Evolutionary conservation across 2,797 vertebrate genomes (phyloP).

Genomic region (Morus bassanus): DNA sequence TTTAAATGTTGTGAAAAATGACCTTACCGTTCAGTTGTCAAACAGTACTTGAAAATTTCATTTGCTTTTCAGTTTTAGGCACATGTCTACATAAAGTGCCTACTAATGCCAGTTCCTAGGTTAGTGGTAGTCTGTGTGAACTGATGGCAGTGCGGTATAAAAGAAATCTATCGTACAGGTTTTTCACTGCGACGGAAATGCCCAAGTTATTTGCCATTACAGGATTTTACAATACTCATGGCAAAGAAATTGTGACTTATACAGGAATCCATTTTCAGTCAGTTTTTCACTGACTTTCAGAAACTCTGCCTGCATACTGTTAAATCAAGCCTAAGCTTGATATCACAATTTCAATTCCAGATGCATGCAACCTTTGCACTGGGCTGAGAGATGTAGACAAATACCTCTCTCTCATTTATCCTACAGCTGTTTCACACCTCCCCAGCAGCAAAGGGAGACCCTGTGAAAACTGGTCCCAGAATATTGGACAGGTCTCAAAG

Average conservation of each 20-base stretch:
- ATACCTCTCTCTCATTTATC: not conserved
- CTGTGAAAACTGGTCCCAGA: not conserved
- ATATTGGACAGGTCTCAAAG: not conserved
- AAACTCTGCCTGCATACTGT: not conserved
- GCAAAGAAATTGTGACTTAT: not conserved
- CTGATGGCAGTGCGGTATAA: not conserved
- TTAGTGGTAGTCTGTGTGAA: not conserved
- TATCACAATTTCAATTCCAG: not conserved
- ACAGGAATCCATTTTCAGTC: not conserved
- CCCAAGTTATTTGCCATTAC: not conserved
- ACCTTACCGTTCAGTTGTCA: not conserved
- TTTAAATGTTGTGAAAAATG: not conserved
- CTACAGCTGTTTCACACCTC: not conserved
- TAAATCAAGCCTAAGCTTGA: not conserved
- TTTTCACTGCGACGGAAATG: not conserved
- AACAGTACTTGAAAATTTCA: not conserved
- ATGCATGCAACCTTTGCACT: not conserved
- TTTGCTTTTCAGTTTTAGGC: not conserved
- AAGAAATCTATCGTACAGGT: not conserved
- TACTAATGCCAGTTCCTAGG: not conserved
- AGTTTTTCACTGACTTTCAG: not conserved
- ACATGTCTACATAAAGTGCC: not conserved
- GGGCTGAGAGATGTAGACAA: not conserved
- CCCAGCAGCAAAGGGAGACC: not conserved
- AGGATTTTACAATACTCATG: not conserved